Conservation (phyloP, 2,888 invertebrate species). For the Morpho helenor region DNA sequence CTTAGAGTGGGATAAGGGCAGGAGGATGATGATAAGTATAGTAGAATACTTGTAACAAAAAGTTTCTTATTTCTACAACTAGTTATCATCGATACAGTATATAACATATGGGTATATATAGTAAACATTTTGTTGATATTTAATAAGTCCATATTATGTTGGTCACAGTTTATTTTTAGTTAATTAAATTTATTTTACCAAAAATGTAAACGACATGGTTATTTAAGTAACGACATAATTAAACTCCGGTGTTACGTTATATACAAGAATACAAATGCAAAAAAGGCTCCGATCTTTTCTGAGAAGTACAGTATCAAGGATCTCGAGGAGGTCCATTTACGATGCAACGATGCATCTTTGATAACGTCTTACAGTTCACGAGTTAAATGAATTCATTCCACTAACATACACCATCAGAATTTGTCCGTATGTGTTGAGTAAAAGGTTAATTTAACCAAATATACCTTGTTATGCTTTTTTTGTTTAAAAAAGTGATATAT, state of each 20-base stretch:
- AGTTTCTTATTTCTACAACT: too few species aligned
- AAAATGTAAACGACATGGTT: neutral
- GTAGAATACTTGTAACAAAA: too few species aligned
- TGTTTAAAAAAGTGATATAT: too few species aligned
- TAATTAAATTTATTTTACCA: neutral
- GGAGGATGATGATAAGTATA: too few species aligned
- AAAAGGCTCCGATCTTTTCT: conserved; percentile 55
- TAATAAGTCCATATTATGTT: too few species aligned
- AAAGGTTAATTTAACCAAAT: neutral
- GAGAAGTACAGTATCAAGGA: conserved; percentile 65
- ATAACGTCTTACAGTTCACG: conserved; percentile 39
- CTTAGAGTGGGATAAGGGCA: too few species aligned
- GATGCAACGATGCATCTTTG: conserved; percentile 62
- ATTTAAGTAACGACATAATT: conserved; percentile 21
- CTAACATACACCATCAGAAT: conserved; percentile 30
- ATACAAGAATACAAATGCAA: conserved; percentile 31
- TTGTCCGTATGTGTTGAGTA: conserved; percentile 2
- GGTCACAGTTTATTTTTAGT: neutral
- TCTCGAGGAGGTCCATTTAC: conserved; percentile 49
- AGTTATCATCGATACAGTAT: too few species aligned
- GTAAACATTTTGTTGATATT: too few species aligned
- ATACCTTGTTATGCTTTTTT: neutral
- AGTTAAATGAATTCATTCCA: conserved; percentile 31
- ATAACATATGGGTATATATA: too few species aligned
- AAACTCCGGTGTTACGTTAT: conserved; percentile 8